Percentiles rank a stretch among this genome's conserved stretches.
Conservation (phyloP, 2,113 vertebrate genomes). For the Polyodon spathula region DNA sequence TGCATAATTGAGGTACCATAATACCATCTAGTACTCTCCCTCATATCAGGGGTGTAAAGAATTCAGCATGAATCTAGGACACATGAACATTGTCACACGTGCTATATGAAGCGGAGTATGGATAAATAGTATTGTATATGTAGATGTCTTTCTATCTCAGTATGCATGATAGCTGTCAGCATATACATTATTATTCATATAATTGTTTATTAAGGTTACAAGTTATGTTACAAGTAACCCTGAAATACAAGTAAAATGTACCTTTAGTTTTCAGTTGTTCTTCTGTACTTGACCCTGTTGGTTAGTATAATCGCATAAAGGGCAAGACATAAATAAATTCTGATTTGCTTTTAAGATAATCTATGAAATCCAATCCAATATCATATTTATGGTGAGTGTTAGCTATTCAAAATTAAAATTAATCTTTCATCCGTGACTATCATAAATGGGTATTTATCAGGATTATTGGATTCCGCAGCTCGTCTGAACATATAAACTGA, state of each 20-base stretch:
- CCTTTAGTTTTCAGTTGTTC: conserved; percentile 17
- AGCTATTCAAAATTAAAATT: conserved; percentile 94
- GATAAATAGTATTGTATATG: no score
- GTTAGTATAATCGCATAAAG: conserved; percentile 28
- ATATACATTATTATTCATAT: not conserved
- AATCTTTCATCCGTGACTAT: conserved; percentile 84
- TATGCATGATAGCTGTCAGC: no score
- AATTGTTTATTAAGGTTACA: not conserved
- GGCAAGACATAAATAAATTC: conserved; percentile 56
- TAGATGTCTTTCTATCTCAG: no score
- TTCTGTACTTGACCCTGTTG: conserved; percentile 25
- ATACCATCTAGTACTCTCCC: no score
- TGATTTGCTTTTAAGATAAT: conserved; percentile 78
- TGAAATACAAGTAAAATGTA: conserved; percentile 10
- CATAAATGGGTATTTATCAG: conserved; percentile 87
- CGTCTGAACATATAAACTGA: conserved; percentile 74
- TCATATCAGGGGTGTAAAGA: no score
- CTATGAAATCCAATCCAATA: conserved; percentile 82
- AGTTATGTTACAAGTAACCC: not conserved
- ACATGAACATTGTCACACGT: no score
- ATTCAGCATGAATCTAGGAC: no score
- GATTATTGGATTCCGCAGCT: conserved; percentile 83
- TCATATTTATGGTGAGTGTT: conserved; percentile 76
- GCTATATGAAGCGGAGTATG: no score
- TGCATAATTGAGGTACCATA: no score